These are phyloP conservation scores for Patella caerulea DNA, from an alignment of 2,888 invertebrate genomes.

Conservation along the genomic window DNA sequence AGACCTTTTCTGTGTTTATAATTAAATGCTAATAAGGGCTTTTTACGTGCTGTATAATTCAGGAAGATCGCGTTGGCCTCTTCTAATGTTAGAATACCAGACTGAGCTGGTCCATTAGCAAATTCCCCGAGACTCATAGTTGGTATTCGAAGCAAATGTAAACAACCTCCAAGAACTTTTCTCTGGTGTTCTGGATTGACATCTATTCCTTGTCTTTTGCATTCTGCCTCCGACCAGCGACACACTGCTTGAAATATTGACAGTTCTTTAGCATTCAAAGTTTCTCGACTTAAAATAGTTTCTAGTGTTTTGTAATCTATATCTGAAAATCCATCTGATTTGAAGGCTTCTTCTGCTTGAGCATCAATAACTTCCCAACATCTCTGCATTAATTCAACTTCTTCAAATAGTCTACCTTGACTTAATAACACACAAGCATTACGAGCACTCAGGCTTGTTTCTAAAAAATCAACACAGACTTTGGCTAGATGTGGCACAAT, in stretches of 20 bases:
- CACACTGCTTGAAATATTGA: slow-evolving; percentile 86
- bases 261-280: slow-evolving; percentile 94
- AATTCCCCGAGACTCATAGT: slow-evolving; percentile 95
- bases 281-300: slow-evolving; percentile 91
- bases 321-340: slow-evolving; percentile 95
- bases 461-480: slow-evolving; percentile 94
- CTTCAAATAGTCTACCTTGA: slow-evolving; percentile 95
- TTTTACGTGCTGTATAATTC: slow-evolving; percentile 91
- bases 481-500: slow-evolving; percentile 94
- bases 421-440: slow-evolving; percentile 96
- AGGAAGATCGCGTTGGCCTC: slow-evolving; percentile 96
- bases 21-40: slow-evolving; percentile 87
- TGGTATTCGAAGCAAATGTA: slow-evolving; percentile 91
- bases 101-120: slow-evolving; percentile 94
- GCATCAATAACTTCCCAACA: slow-evolving; percentile 87
- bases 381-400: slow-evolving; percentile 93
- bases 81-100: slow-evolving; percentile 89
- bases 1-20: slow-evolving; percentile 87
- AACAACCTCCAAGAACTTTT: slow-evolving; percentile 76
- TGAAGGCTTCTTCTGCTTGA: slow-evolving; percentile 95
- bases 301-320: slow-evolving; percentile 94
- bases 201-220: slow-evolving; percentile 86
- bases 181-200: slow-evolving; percentile 81
- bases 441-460: slow-evolving; percentile 94
- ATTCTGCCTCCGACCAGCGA: slow-evolving; percentile 94